Base-by-base conservation (phyloP, 1,140 invertebrate genomes). In the Caenorhabditis elegans region DNA sequence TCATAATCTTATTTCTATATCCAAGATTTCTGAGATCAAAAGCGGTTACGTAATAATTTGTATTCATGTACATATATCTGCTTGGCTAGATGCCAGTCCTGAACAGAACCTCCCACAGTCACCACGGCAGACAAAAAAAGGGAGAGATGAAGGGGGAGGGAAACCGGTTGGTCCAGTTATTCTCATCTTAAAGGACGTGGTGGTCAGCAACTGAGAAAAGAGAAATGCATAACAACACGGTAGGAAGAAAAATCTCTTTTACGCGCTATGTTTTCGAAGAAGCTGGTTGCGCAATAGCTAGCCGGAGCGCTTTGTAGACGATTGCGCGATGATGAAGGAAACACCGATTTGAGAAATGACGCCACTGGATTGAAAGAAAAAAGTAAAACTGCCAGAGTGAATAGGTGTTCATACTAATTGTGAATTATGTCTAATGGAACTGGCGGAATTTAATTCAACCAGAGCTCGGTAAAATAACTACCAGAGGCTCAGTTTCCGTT, bases 141-240 rank as follows among this genome's bases (percentile, higher is more conserved):
- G 11, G 11, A 28, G 34, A 34, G 28, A n/a, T 26, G 17, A 24
- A 28, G 31, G 26, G 34, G 17, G 13, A 24, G n/a, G n/a, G 34
- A 70, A 70, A 70, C 60, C 28, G 60, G 60, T 70, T 70, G 19
- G 60, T 70, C 60, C 60, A 70, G 60, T 70, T 70, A 70, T 70
- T 70, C 34, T 70, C 60, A 70, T 70, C 60, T 70, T 70, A 70
- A 39, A 70, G 60, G 60, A 70, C 60, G 60, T 60, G 26, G 60
- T 70, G 60, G 60, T 70, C 60, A 70, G 34, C 60, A 34, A 70
- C 31, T 70, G 43, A 70, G 34, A 60, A 51, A 13, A 60, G 24
- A 34, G 53, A 60, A 39, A 70, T 22, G 34, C 60, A 70, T 70
- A 70, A 70, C 60, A 70, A 70, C 31, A 70, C 60, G 60, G 60